Evolutionary conservation across 2,888 invertebrate genomes (phyloP).

Genomic region (Himalopsyche kuldschensis): DNA sequence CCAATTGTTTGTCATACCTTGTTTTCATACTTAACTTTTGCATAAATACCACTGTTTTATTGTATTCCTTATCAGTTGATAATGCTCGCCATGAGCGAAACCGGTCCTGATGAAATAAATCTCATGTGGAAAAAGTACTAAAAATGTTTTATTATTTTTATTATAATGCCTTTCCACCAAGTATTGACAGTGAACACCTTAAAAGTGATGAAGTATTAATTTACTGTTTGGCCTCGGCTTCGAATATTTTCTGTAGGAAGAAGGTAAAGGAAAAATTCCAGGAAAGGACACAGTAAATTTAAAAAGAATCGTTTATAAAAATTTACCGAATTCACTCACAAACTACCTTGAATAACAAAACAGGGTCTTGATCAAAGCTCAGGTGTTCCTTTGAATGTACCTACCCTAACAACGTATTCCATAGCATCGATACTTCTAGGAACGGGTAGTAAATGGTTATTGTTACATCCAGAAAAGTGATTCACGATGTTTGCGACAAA

Average conservation of each 20-base stretch:
- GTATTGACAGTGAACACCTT: no score
- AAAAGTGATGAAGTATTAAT: no score
- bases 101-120: no score
- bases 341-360: slow-evolving; percentile 18
- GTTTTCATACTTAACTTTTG: no score
- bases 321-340: slow-evolving; percentile 30
- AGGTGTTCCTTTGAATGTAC: slow-evolving; percentile 25
- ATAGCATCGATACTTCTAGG: background rate
- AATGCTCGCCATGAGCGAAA: no score
- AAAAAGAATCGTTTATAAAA: background rate
- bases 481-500: background rate
- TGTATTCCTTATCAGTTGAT: no score
- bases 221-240: background rate
- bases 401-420: slow-evolving; percentile 12
- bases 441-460: slow-evolving; percentile 21
- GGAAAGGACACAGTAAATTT: background rate
- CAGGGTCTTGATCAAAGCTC: slow-evolving; percentile 19
- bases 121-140: no score
- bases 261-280: background rate
- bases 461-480: slow-evolving; percentile 3
- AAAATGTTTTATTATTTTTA: no score
- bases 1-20: no score
- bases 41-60: no score
- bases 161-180: no score
- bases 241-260: background rate